Percentiles rank a stretch among this genome's conserved stretches.
Conservation (phyloP, 2,797 vertebrate genomes). For the Gadopsis marmoratus region DNA sequence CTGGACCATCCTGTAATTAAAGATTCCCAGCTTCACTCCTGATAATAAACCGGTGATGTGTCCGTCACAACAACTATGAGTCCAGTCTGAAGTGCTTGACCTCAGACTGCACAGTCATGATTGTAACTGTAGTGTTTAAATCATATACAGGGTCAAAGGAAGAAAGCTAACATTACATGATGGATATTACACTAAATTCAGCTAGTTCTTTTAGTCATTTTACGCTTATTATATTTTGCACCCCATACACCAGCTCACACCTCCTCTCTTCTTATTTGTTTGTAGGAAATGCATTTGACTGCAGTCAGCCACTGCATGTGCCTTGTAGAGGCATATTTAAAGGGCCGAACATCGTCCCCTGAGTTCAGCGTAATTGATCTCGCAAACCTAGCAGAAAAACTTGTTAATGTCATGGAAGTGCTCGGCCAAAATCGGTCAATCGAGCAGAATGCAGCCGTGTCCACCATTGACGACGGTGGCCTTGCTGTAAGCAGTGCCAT, state of each 20-base stretch:
- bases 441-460: slow-evolving; percentile 32
- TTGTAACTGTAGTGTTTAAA: background rate
- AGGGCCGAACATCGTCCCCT: background rate
- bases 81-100: slow-evolving; percentile 24
- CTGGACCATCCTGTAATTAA: slow-evolving; percentile 27
- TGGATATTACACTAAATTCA: background rate
- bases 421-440: background rate
- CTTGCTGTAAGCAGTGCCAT: background rate
- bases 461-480: slow-evolving; percentile 6
- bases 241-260: background rate
- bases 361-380: background rate
- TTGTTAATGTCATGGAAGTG: background rate
- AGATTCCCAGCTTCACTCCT: slow-evolving; percentile 10
- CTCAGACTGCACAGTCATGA: slow-evolving; percentile 39
- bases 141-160: background rate
- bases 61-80: slow-evolving; percentile 10
- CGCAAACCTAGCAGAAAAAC: slow-evolving; percentile 11
- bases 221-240: background rate
- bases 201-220: background rate
- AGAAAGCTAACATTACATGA: background rate
- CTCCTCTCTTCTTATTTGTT: background rate
- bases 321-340: background rate
- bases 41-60: slow-evolving; percentile 12
- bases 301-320: background rate
- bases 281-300: background rate